A percentile compares a stretch with the other conserved stretches of the same genome.
Evolutionary conservation across 35 echinoderm and acorn worm genomes (phyloP).

Genomic region (Hemicentrotus pulcherrimus): DNA sequence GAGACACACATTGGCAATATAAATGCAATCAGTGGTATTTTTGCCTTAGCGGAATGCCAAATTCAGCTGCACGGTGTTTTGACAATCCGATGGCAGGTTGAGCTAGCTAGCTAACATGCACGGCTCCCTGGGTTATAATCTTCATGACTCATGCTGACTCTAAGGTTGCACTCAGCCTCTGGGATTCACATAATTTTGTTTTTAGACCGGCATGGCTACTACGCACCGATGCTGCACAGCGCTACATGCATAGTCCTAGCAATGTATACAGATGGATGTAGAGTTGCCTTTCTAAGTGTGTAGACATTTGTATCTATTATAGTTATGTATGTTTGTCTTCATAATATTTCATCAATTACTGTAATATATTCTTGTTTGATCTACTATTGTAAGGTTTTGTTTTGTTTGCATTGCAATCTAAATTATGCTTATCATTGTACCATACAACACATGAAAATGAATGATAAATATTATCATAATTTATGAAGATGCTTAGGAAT

Average conservation of each 20-base stretch:
- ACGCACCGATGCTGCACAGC: background rate
- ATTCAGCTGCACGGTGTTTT: conserved; percentile 32
- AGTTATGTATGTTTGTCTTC: too few relatives aligned
- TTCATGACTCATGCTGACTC: conserved; percentile 1
- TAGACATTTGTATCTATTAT: background rate
- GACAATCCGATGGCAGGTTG: background rate
- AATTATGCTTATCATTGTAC: too few relatives aligned
- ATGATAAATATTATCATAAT: too few relatives aligned
- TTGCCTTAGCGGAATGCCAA: conserved; percentile 29
- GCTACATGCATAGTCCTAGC: background rate
- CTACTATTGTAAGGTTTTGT: too few relatives aligned
- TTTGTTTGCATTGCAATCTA: too few relatives aligned
- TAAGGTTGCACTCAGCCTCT: background rate
- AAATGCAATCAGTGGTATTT: conserved; percentile 36
- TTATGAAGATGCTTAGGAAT: too few relatives aligned
- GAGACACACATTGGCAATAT: background rate
- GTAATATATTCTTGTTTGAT: too few relatives aligned
- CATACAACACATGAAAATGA: too few relatives aligned
- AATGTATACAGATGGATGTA: background rate
- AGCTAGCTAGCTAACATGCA: background rate
- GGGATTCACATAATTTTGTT: conserved; percentile 19
- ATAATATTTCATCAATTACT: too few relatives aligned
- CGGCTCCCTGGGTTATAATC: background rate
- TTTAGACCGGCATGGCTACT: background rate
- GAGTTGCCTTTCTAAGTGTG: background rate